Evolutionary conservation across 2,888 invertebrate genomes (phyloP), one percentile per base, ranked within the genome.

Genomic region (Aphidoletes aphidimyza): DNA sequence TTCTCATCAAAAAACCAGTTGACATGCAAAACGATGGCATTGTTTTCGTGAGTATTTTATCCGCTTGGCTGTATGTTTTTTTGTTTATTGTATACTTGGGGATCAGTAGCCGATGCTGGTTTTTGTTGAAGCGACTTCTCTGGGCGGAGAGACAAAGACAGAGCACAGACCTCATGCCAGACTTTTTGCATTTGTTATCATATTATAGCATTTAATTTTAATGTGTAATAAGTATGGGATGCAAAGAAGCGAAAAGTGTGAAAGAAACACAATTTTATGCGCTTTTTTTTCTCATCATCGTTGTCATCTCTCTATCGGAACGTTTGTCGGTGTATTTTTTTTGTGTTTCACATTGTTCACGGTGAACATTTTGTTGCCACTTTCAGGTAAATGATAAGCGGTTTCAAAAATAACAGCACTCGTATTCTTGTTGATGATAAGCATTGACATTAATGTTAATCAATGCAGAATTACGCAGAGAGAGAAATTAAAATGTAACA

Each of bases 391-490:
- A 30, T 30, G 11, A 30, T 69, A 30, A 69, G 30, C 30, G 69
- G 69, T 30, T 69, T n/a, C n/a, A 30, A 69, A 69, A 54, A 69
- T 69, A 30, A 69, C 26, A 69, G 34, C 30, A 69, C 69, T 54
- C 22, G 1, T 3, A 22, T 54, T 54, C 9, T 69, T 22, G 54
- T 54, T 69, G 11, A 69, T 69, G 69, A 69, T 69, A 69, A 69
- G 69, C 69, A 69, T 69, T 69, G 30, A 34, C 69, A 69, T 69
- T 69, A 69, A 69, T 69, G 69, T 69, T 69, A 69, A 69, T 69
- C 69, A 69, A 69, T 69, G 69, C 69, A 69, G 30, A 69, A 69
- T 69, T 69, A 17, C 34, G 69, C 34, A 30, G 69, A 30, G 17
- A n/a, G n/a, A 69, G 34, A 69, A 69, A 69, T 69, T 69, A 69